Evolutionary conservation across 2,797 vertebrate genomes (phyloP).

Genomic region (Chrosomus eos): DNA sequence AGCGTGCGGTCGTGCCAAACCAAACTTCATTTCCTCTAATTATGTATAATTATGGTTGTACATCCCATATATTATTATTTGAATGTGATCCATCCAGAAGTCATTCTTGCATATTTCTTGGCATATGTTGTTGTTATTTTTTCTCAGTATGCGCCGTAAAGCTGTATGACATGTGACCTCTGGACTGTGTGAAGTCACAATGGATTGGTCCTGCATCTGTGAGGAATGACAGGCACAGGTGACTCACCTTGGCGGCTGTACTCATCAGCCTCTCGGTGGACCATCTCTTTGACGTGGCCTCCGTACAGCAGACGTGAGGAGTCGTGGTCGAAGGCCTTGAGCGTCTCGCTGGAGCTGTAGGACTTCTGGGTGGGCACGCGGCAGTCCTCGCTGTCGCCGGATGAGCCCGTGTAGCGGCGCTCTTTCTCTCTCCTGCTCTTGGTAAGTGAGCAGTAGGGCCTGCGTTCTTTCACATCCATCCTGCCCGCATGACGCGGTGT

Average conservation of each 20-base stretch:
- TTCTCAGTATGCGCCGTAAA: not conserved
- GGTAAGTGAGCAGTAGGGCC: slow-evolving; percentile 96
- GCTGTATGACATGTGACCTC: not conserved
- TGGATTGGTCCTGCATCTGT: not conserved
- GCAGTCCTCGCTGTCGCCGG: slow-evolving; percentile 89
- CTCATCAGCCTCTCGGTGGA: slow-evolving; percentile 91
- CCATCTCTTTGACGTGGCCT: slow-evolving; percentile 92
- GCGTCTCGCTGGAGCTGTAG: slow-evolving; percentile 96
- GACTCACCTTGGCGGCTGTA: slow-evolving; percentile 87
- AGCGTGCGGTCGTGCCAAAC: slow-evolving; percentile 8
- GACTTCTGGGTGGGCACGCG: slow-evolving; percentile 97
- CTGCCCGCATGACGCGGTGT: slow-evolving; percentile 85
- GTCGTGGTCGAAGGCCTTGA: slow-evolving; percentile 98
- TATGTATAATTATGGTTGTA: slow-evolving; percentile 28
- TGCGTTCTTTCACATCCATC: slow-evolving; percentile 99
- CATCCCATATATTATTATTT: slow-evolving; percentile 22
- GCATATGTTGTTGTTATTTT: not conserved
- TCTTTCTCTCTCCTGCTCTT: slow-evolving; percentile 93
- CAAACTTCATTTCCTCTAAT: slow-evolving; percentile 28
- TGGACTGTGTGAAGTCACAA: not conserved
- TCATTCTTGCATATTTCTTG: not conserved
- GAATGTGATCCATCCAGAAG: slow-evolving; percentile 12
- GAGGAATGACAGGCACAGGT: not conserved
- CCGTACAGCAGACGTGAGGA: slow-evolving; percentile 91
- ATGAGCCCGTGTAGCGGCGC: slow-evolving; percentile 81